phyloP scores from a whole-genome alignment of 2,113 vertebrate species.

The Charina bottae region DNA sequence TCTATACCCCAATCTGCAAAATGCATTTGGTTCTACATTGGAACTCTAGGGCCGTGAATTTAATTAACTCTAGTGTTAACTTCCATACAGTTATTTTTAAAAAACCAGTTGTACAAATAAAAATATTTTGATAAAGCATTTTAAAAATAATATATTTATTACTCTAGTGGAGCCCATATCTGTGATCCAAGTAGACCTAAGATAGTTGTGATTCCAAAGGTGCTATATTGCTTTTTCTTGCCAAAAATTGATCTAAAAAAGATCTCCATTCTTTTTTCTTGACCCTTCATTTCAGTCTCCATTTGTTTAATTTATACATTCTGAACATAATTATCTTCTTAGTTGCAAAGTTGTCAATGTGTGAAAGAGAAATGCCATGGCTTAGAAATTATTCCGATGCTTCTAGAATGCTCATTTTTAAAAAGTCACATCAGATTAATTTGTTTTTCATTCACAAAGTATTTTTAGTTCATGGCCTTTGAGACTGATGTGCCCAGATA shows the following conservation, averaged over 20 bases:
- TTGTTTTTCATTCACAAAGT: conserved; percentile 54
- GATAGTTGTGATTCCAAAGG: conserved; percentile 3
- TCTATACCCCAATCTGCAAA: too few relatives aligned
- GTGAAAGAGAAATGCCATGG: conserved; percentile 41
- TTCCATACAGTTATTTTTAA: neutral
- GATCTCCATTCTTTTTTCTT: neutral
- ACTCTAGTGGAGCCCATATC: neutral
- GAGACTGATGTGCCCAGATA: conserved; percentile 39
- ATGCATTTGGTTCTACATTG: neutral
- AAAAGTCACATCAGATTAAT: conserved; percentile 42
- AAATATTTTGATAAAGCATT: neutral
- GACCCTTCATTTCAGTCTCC: conserved; percentile 18
- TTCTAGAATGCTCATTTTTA: conserved; percentile 48
- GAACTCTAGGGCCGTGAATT: neutral
- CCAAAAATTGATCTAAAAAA: neutral
- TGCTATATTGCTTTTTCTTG: neutral
- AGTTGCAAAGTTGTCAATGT: conserved; percentile 23
- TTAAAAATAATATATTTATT: neutral
- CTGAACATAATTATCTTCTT: conserved; percentile 38
- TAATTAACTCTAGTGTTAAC: neutral
- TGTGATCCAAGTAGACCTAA: neutral
- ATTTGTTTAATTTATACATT: conserved; percentile 33
- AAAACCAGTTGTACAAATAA: neutral
- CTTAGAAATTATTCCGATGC: conserved; percentile 35
- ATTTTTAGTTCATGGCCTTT: conserved; percentile 53